phyloP scores from a whole-genome alignment of 2,797 vertebrate genomes.

The Dermochelys coriacea region DNA sequence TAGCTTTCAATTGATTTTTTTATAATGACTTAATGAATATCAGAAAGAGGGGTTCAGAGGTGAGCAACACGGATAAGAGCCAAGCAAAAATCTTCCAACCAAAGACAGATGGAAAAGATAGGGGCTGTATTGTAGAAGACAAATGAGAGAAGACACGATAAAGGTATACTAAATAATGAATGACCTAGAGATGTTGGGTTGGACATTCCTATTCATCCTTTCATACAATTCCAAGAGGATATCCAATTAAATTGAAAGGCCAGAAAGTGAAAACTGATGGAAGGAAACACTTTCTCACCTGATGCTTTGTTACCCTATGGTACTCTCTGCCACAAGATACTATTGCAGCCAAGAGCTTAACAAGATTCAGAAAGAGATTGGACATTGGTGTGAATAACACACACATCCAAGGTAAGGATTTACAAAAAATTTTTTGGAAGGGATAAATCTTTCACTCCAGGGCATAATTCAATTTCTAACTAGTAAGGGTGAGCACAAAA shows the following conservation, averaged over 20 bases:
- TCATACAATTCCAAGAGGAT: not conserved
- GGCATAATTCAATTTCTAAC: not conserved
- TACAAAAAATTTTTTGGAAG: not conserved
- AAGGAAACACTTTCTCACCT: not conserved
- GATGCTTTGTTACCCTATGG: not conserved
- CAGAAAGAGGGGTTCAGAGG: not conserved
- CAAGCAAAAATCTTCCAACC: not conserved
- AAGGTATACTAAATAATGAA: rapidly evolving
- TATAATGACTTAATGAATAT: rapidly evolving
- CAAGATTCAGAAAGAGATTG: rapidly evolving
- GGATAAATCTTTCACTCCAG: not conserved
- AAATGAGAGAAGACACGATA: not conserved
- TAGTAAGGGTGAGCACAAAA: not conserved
- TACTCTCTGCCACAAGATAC: not conserved
- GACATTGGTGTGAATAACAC: not conserved
- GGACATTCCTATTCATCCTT: not conserved
- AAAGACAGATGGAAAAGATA: not conserved
- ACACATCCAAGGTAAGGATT: not conserved
- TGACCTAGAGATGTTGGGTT: rapidly evolving
- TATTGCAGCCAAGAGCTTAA: not conserved
- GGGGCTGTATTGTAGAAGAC: not conserved
- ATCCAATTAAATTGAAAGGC: not conserved
- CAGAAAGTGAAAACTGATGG: not conserved
- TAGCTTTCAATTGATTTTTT: not conserved
- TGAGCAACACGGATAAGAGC: not conserved